Percentiles rank a stretch among this genome's conserved stretches.
These are phyloP conservation scores for Meta bourneti DNA, from an alignment of 2,888 invertebrate genomes.

Conservation along the genomic window DNA sequence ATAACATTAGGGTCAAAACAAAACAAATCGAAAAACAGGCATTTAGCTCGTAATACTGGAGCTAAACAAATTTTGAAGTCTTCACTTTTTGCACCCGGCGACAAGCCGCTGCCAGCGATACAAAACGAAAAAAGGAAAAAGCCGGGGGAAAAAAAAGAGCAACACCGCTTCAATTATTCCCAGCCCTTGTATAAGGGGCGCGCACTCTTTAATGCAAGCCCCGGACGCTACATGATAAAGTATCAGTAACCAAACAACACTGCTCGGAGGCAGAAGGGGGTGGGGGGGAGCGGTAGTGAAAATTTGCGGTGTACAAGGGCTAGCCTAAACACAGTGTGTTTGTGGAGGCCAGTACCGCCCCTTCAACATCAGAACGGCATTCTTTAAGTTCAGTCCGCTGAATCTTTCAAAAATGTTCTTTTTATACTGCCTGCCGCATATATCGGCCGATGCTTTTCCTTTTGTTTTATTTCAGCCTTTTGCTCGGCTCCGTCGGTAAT, in stretches of 20 bases:
- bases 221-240: slow-evolving; percentile 71
- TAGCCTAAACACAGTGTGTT: slow-evolving; percentile 72
- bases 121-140: slow-evolving; percentile 21
- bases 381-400: slow-evolving; percentile 64
- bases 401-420: slow-evolving; percentile 74
- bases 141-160: slow-evolving; percentile 5
- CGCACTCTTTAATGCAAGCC: slow-evolving; percentile 16
- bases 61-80: slow-evolving; percentile 75
- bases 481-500: slow-evolving; percentile 68
- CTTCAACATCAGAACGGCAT: slow-evolving; percentile 64
- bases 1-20: slow-evolving; percentile 66
- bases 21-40: slow-evolving; percentile 44
- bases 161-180: slow-evolving; percentile 69
- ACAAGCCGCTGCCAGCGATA: slow-evolving; percentile 49
- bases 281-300: not conserved
- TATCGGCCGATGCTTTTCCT: slow-evolving; percentile 49
- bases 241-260: slow-evolving; percentile 61
- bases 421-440: slow-evolving; percentile 32
- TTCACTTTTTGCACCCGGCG: slow-evolving; percentile 64
- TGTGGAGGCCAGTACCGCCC: slow-evolving; percentile 64
- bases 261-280: slow-evolving; percentile 2
- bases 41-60: slow-evolving; percentile 12
- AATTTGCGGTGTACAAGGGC: slow-evolving; percentile 67
- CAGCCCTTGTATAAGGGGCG: slow-evolving; percentile 29
- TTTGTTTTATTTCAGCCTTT: slow-evolving; percentile 60